Conservation (phyloP, 2,797 vertebrate genomes). For the Labeo calbasu region DNA sequence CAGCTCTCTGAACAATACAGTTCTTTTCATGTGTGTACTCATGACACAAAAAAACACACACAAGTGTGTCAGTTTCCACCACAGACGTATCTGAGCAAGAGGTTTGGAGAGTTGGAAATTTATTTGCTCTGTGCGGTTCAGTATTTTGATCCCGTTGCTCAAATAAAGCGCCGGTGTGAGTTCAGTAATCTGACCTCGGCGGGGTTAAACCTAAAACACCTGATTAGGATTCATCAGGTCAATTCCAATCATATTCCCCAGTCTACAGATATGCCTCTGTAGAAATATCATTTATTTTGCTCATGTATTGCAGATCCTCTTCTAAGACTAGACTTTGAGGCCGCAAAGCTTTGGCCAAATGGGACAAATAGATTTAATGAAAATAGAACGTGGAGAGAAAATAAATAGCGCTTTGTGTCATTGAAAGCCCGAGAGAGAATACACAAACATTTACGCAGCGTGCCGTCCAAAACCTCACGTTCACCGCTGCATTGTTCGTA, state of each 20-base stretch:
- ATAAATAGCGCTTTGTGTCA: conserved; percentile 44
- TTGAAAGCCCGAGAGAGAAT: conserved; percentile 46
- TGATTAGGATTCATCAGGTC: conserved; percentile 84
- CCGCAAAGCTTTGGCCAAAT: conserved; percentile 84
- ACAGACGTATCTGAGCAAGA: not conserved
- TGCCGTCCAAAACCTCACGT: conserved; percentile 31
- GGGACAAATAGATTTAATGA: conserved; percentile 83
- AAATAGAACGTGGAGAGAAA: conserved; percentile 57
- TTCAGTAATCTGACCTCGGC: conserved; percentile 43
- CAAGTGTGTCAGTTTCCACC: conserved; percentile 1
- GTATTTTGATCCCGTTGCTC: conserved; percentile 24
- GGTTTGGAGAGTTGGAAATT: not conserved
- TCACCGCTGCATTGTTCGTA: conserved; percentile 35
- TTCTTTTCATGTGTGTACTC: conserved; percentile 6
- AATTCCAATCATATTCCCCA: conserved; percentile 78
- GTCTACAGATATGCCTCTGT: conserved; percentile 86
- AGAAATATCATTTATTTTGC: conserved; percentile 89
- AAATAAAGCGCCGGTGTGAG: conserved; percentile 37
- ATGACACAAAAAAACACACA: not conserved
- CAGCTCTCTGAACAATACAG: not conserved
- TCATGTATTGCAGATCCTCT: conserved; percentile 83
- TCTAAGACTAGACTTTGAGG: conserved; percentile 78
- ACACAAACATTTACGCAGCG: conserved; percentile 30
- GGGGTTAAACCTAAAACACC: conserved; percentile 82
- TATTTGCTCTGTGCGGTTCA: conserved; percentile 27